These are phyloP conservation scores for Melieria crassipennis DNA, from an alignment of 2,888 invertebrate species.

Conservation along the genomic window DNA sequence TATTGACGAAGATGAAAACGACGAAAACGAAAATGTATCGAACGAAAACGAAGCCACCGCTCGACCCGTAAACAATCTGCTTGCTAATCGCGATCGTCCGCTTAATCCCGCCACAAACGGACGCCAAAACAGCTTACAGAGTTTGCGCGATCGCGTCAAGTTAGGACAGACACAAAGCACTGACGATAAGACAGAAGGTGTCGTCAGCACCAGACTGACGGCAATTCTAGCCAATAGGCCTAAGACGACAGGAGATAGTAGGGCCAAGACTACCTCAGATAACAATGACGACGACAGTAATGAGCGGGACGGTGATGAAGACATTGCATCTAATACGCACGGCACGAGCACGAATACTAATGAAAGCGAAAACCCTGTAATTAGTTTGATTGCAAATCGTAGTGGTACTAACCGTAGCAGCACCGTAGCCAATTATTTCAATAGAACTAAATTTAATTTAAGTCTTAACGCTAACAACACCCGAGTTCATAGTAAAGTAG, in stretches of 20 bases:
- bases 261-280: background rate
- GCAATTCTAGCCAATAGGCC: slow-evolving; percentile 36
- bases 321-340: slow-evolving; percentile 6
- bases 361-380: slow-evolving; percentile 42
- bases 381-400: slow-evolving; percentile 43
- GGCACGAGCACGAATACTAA: slow-evolving; percentile 40
- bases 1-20: slow-evolving; percentile 31
- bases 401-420: slow-evolving; percentile 51
- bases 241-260: slow-evolving; percentile 29
- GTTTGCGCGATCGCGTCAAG: slow-evolving; percentile 37
- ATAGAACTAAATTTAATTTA: slow-evolving; percentile 50
- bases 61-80: slow-evolving; percentile 5
- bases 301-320: slow-evolving; percentile 25
- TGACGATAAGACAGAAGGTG: slow-evolving; percentile 19
- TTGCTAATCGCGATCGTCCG: slow-evolving; percentile 22
- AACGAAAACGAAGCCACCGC: slow-evolving; percentile 11
- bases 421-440: slow-evolving; percentile 60
- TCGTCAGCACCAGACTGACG: slow-evolving; percentile 43
- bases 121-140: slow-evolving; percentile 32
- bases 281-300: slow-evolving; percentile 28
- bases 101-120: slow-evolving; percentile 36
- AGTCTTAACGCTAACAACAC: slow-evolving; percentile 47
- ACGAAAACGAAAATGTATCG: slow-evolving; percentile 20
- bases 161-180: slow-evolving; percentile 34
- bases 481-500: slow-evolving; percentile 24